Percentiles rank a stretch among this genome's conserved stretches.
Conservation (phyloP, 2,888 invertebrate species). For the Philhelius pedissequus region DNA sequence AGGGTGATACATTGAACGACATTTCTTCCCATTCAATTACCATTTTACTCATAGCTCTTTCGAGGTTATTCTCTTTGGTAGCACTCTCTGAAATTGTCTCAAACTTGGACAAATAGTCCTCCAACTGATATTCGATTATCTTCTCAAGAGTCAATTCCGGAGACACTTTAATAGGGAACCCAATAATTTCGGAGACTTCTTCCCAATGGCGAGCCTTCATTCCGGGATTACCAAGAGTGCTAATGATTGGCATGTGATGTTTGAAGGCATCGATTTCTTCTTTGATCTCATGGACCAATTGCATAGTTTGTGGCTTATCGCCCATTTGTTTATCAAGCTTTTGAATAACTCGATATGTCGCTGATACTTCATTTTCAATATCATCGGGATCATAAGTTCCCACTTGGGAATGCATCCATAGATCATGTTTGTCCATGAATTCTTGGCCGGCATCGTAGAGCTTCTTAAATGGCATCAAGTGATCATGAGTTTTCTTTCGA, state of each 20-base stretch:
- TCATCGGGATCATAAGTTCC: slow-evolving; percentile 92
- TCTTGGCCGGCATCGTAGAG: slow-evolving; percentile 94
- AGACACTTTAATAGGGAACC: slow-evolving; percentile 93
- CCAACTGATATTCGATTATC: slow-evolving; percentile 93
- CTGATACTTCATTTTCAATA: slow-evolving; percentile 83
- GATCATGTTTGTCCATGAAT: slow-evolving; percentile 88
- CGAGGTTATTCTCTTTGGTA: slow-evolving; percentile 96
- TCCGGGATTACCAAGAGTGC: slow-evolving; percentile 96
- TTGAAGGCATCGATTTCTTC: slow-evolving; percentile 91
- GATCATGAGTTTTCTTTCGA: slow-evolving; percentile 88
- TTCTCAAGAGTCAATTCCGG: slow-evolving; percentile 90
- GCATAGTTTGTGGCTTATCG: slow-evolving; percentile 86
- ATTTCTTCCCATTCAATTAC: slow-evolving; percentile 93
- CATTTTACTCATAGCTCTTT: slow-evolving; percentile 94
- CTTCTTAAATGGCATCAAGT: slow-evolving; percentile 90
- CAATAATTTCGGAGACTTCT: slow-evolving; percentile 95
- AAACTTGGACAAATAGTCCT: slow-evolving; percentile 92
- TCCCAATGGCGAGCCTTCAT: slow-evolving; percentile 96
- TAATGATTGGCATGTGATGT: slow-evolving; percentile 93
- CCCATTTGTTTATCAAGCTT: slow-evolving; percentile 93
- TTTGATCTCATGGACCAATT: slow-evolving; percentile 82
- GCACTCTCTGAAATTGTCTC: slow-evolving; percentile 96
- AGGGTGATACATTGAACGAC: slow-evolving; percentile 85
- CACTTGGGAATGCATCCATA: slow-evolving; percentile 92
- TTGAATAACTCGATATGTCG: slow-evolving; percentile 84